A percentile compares a stretch with the other conserved stretches of the same genome.
Evolutionary conservation across 2,113 vertebrate species (phyloP).

Genomic region (Chaetodon trifascialis): DNA sequence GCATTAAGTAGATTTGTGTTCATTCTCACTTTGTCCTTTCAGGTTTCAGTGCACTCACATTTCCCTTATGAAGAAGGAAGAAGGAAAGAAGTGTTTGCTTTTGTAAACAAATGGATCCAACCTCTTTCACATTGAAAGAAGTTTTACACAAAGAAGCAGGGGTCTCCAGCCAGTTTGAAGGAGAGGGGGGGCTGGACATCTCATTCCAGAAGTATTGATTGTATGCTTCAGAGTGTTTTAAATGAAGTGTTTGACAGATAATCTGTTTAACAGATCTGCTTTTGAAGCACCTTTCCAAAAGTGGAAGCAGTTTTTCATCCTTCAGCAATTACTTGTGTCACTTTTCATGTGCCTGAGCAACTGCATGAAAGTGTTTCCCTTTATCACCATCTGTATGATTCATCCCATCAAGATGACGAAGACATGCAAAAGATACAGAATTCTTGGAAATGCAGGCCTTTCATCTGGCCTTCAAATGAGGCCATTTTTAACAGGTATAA

Average conservation of each 20-base stretch:
- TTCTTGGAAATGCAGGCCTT: background rate
- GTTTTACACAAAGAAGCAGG: background rate
- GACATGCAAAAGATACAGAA: background rate
- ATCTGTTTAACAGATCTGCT: background rate
- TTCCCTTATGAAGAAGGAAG: background rate
- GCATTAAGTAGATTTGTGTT: conserved; percentile 28
- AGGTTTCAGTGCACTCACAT: background rate
- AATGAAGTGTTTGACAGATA: background rate
- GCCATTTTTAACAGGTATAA: background rate
- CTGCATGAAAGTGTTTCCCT: background rate
- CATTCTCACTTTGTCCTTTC: conserved; percentile 18
- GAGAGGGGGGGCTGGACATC: background rate
- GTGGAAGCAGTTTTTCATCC: background rate
- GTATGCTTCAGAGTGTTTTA: background rate
- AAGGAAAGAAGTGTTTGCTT: background rate
- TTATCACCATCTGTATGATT: background rate
- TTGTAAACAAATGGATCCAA: background rate
- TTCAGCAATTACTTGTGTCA: background rate
- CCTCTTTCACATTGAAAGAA: background rate
- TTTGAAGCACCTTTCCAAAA: background rate
- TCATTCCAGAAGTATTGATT: background rate
- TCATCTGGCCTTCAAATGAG: background rate
- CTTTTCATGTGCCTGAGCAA: background rate
- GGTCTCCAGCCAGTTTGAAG: background rate
- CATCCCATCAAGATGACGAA: background rate